A percentile compares a stretch with the other conserved stretches of the same genome.
These are phyloP conservation scores for Fringilla coelebs DNA, from an alignment of 2,797 vertebrate species.

Conservation along the genomic window DNA sequence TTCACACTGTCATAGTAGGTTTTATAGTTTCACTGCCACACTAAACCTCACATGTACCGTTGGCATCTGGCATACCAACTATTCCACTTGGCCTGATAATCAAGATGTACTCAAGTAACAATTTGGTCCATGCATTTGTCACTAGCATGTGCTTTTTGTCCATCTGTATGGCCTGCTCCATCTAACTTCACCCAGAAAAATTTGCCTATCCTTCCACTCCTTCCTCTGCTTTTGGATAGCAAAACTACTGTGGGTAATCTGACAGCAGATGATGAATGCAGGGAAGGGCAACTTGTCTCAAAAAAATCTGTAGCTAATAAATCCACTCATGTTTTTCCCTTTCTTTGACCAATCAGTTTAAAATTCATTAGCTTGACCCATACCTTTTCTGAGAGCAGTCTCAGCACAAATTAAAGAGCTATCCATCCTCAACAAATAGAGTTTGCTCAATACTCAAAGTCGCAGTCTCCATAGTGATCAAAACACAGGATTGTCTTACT, in stretches of 20 bases:
- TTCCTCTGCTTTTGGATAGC: not conserved
- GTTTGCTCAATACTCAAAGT: not conserved
- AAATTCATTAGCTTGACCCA: not conserved
- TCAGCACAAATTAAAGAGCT: not conserved
- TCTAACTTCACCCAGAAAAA: not conserved
- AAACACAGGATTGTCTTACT: not conserved
- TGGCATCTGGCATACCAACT: not conserved
- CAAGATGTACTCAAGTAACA: not conserved
- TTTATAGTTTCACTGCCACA: not conserved
- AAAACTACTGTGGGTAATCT: not conserved
- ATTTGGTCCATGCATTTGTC: not conserved
- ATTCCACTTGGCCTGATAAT: not conserved
- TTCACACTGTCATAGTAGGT: not conserved
- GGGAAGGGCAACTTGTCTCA: not conserved
- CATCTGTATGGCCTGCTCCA: rapidly evolving
- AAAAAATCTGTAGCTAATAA: not conserved
- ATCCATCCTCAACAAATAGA: not conserved
- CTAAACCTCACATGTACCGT: not conserved
- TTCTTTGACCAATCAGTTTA: not conserved
- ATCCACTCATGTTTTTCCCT: not conserved
- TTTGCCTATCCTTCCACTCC: not conserved
- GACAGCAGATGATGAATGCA: not conserved
- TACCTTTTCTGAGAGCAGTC: not conserved
- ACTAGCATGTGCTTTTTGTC: not conserved
- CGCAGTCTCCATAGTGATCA: not conserved